Conservation (phyloP, 2,888 invertebrate genomes). For the Ligdia adustata region DNA sequence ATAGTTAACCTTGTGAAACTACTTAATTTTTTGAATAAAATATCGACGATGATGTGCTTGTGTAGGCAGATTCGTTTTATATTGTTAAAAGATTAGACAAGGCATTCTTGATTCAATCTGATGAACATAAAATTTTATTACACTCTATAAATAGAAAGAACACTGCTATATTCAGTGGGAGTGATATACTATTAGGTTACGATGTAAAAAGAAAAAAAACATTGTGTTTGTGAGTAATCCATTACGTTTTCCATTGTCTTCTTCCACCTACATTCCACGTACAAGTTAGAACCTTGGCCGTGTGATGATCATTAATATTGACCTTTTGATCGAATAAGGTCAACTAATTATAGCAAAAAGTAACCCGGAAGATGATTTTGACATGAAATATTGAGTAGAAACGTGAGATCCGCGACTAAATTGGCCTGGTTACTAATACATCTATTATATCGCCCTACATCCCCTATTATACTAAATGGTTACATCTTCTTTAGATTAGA, state of each 20-base stretch:
- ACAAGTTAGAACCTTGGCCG: conserved; percentile 51
- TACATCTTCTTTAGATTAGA: too few species aligned
- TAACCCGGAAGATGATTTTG: conserved; percentile 63
- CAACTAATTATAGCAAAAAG: conserved; percentile 63
- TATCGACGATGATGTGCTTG: conserved; percentile 8
- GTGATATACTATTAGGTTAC: not conserved
- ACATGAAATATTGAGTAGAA: conserved; percentile 52
- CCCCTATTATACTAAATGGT: too few species aligned
- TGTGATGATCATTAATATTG: conserved; percentile 59
- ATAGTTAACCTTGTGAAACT: conserved; percentile 12
- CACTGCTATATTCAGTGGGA: conserved; percentile 33
- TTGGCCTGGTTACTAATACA: conserved; percentile 34
- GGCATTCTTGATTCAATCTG: conserved; percentile 11
- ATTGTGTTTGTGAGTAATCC: conserved; percentile 28
- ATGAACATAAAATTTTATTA: conserved; percentile 11
- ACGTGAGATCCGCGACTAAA: conserved; percentile 61
- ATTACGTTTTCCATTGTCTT: conserved; percentile 41
- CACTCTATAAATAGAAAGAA: conserved; percentile 8
- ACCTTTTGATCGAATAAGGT: conserved; percentile 58
- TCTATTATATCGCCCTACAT: too few species aligned
- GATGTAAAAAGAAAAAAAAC: too few species aligned
- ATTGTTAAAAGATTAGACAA: not conserved
- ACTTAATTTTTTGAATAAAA: conserved; percentile 10
- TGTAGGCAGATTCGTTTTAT: conserved; percentile 8
- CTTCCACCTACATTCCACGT: conserved; percentile 34